Evolutionary conservation across 2,888 invertebrate species (phyloP).

Genomic region (Argynnis bischoffii): DNA sequence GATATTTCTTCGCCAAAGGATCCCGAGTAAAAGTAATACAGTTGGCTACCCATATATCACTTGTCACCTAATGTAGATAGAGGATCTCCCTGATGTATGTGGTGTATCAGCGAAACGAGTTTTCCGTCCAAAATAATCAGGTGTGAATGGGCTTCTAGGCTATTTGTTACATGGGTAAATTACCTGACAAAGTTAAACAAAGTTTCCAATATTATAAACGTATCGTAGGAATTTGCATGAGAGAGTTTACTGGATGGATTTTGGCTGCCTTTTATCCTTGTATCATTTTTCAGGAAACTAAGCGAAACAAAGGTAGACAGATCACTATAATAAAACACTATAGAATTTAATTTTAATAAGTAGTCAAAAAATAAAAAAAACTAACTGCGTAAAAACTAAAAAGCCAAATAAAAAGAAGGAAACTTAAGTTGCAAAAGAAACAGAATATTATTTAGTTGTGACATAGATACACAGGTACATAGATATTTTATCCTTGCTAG

Average conservation of each 20-base stretch:
- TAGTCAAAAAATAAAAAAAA: too few species aligned
- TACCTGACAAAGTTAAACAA: not conserved
- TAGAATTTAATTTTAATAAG: too few species aligned
- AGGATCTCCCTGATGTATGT: conserved; percentile 28
- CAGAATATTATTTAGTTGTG: too few species aligned
- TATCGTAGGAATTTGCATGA: not conserved
- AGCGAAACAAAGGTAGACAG: too few species aligned
- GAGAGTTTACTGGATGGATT: not conserved
- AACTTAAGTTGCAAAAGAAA: too few species aligned
- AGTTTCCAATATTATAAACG: not conserved
- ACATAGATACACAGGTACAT: too few species aligned
- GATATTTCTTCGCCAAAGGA: conserved; percentile 9
- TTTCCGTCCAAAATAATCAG: conserved; percentile 27
- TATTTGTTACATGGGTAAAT: conserved; percentile 2
- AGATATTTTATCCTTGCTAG: too few species aligned
- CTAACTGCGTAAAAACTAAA: too few species aligned
- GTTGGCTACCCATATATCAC: conserved; percentile 26
- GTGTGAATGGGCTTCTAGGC: conserved; percentile 16
- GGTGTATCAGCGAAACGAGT: conserved; percentile 23
- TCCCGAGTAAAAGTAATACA: conserved; percentile 24
- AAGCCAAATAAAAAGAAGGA: too few species aligned
- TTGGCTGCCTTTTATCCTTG: too few species aligned
- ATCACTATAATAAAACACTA: too few species aligned
- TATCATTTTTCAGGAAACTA: too few species aligned
- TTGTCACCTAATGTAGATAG: conserved; percentile 31